Base-by-base conservation (phyloP, 53 echinoderm and acorn worm genomes). In the Luidia sarsii region DNA sequence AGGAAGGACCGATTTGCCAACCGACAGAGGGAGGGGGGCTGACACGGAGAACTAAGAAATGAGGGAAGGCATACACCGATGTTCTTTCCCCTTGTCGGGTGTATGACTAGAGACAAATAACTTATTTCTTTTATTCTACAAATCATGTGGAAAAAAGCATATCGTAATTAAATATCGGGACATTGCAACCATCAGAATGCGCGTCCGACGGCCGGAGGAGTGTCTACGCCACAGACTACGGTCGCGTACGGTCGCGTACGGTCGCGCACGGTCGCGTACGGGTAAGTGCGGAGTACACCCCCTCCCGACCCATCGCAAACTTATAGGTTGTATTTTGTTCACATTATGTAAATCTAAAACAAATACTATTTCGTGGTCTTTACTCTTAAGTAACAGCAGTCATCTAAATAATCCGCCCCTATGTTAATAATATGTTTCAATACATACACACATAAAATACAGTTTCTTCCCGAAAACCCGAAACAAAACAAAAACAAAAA, bases 51-150 rank as follows among this genome's bases (percentile, higher is more conserved):
- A n/a, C n/a, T n/a, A n/a, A n/a, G n/a, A n/a, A n/a, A n/a, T n/a
- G n/a, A n/a, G n/a, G n/a, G n/a, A n/a, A 16, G 70, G 23, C 50
- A 22, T 33, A 51, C 20, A 1, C 15, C 52, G 32, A 19, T 20
- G 22, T 72, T 72, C 38, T 56, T 56, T 72, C 56, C 55, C 54
- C 72, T 55, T 72, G 72, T 55, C 36, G 72, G 72, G 72, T 54
- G 6, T 65, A 55, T 72, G 23, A 52, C 72, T 72, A 72, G 55
- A 84, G 85, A 88, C 85, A 88, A 95, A 95, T 95, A 95, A 95
- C 92, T 95, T 95, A 95, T 83, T n/a, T n/a, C 88, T 86, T 95
- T 87, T 91, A 92, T 89, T 95, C 95, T 95, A 95, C 95, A 95
- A 91, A 90, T 95, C 87, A 91, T 86, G 91, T 92, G 90, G 92